phyloP scores from a whole-genome alignment of 2,797 vertebrate genomes.

The Ciconia nigra region DNA sequence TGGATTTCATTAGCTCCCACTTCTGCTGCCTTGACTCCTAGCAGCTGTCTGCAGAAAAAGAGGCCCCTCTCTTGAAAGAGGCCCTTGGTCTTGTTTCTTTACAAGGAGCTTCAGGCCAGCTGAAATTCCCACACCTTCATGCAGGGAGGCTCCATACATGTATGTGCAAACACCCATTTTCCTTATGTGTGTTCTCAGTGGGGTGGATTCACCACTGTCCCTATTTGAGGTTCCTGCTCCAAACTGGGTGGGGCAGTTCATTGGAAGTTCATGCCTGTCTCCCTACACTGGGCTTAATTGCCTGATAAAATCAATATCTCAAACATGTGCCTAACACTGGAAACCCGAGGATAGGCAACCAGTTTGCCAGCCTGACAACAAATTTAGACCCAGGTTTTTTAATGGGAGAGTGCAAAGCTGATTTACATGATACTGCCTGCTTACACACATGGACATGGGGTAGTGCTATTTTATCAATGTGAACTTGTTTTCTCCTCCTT shows the following conservation, averaged over 20 bases:
- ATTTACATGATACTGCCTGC: accelerated
- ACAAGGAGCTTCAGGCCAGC: background rate
- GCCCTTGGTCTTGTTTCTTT: background rate
- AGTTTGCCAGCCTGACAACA: background rate
- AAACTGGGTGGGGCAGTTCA: background rate
- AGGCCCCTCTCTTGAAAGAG: background rate
- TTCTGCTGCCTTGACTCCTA: background rate
- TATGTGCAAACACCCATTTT: background rate
- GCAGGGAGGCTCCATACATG: background rate
- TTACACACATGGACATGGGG: background rate
- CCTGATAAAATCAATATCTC: background rate
- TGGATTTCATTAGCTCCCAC: background rate
- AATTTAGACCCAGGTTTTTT: background rate
- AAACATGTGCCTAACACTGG: background rate
- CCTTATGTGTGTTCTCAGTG: background rate
- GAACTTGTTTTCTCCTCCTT: background rate
- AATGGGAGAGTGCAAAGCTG: background rate
- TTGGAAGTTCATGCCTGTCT: background rate
- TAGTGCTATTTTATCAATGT: background rate
- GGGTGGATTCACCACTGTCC: background rate
- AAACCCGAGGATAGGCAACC: background rate
- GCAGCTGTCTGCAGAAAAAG: background rate
- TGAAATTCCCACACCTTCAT: background rate
- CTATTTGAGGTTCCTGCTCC: background rate
- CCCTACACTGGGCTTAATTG: background rate